A percentile compares a stretch with the other conserved stretches of the same genome.
Conservation (phyloP, 53 echinoderm and acorn worm genomes). For the Luidia sarsii region DNA sequence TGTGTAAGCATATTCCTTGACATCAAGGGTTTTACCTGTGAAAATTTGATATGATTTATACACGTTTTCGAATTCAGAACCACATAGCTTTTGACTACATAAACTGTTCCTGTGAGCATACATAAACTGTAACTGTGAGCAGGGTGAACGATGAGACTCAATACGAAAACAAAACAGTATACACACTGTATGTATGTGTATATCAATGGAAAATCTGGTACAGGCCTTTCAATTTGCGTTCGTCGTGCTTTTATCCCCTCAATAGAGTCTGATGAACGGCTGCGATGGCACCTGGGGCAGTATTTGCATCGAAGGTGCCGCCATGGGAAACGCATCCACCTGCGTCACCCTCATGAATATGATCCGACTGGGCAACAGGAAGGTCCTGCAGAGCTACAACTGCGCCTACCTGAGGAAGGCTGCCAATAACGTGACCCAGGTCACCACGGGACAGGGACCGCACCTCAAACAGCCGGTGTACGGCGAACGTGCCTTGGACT, state of each 20-base stretch:
- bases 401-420: slow-evolving; percentile 52
- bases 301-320: slow-evolving; percentile 51
- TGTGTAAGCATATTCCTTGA: too few relatives aligned
- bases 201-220: neutral
- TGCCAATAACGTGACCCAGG: slow-evolving; percentile 54
- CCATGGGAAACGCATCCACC: slow-evolving; percentile 41
- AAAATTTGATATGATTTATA: too few relatives aligned
- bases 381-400: slow-evolving; percentile 46
- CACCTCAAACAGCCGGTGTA: slow-evolving; percentile 56
- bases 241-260: too few relatives aligned
- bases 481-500: slow-evolving; percentile 56
- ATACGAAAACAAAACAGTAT: too few relatives aligned
- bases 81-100: too few relatives aligned
- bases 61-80: too few relatives aligned
- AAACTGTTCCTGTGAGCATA: too few relatives aligned
- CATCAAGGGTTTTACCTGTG: too few relatives aligned
- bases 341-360: slow-evolving; percentile 37
- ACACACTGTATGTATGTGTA: neutral
- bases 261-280: slow-evolving; percentile 20
- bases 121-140: too few relatives aligned
- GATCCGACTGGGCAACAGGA: too few relatives aligned
- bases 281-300: slow-evolving; percentile 54
- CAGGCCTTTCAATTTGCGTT: neutral
- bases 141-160: too few relatives aligned
- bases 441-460: slow-evolving; percentile 44